A percentile compares a stretch with the other conserved stretches of the same genome.
Conservation (phyloP, 2,797 vertebrate genomes). For the Gambusia yucatana region DNA sequence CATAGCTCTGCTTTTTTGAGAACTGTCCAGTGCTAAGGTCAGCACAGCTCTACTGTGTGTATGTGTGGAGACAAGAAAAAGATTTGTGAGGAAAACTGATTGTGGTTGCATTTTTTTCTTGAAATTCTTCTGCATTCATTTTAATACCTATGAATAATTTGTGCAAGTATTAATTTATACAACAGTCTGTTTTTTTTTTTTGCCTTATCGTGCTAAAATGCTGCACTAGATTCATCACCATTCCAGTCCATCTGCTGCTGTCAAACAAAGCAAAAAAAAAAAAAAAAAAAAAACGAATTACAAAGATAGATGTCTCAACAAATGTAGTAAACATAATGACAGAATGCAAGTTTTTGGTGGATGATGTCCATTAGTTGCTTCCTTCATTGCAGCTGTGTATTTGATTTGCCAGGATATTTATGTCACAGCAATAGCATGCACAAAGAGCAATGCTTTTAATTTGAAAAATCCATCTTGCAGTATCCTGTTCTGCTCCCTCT, state of each 20-base stretch:
- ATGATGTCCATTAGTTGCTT: background rate
- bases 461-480: background rate
- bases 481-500: background rate
- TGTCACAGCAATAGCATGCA: background rate
- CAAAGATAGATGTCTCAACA: background rate
- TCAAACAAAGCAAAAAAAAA: conserved; percentile 8
- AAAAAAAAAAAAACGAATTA: background rate
- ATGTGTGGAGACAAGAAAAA: background rate
- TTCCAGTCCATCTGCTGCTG: conserved; percentile 11
- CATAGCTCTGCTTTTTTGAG: conserved; percentile 62
- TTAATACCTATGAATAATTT: conserved; percentile 7
- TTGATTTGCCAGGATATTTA: background rate
- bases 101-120: background rate
- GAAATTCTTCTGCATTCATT: conserved; percentile 10
- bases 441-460: background rate
- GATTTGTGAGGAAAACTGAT: background rate
- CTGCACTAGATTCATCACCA: conserved; percentile 10
- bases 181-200: background rate
- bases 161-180: conserved; percentile 3
- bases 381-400: background rate
- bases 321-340: background rate
- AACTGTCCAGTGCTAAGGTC: conserved; percentile 60
- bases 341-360: background rate
- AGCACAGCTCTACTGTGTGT: conserved; percentile 57
- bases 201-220: background rate